phyloP scores from a whole-genome alignment of 1,140 invertebrate species.

The Telenomus remus region DNA sequence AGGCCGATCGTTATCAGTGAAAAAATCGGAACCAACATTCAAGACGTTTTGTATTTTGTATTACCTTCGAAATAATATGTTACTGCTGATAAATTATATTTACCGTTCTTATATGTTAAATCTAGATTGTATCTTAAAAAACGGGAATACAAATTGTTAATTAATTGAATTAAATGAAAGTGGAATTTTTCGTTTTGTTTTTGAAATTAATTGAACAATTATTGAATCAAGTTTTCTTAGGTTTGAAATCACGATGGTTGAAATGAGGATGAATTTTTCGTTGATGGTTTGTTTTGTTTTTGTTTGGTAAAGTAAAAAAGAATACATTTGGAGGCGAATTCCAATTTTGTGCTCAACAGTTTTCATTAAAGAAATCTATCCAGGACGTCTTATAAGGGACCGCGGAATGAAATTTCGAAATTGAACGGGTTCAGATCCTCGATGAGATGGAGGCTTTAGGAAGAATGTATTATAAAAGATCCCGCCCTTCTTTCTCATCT shows the following conservation, averaged over 20 bases:
- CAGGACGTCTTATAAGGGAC: conserved; percentile 9
- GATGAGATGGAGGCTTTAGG: conserved; percentile 23
- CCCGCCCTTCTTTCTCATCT: conserved; percentile 50
- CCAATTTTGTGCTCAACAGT: conserved; percentile 35
- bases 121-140: not conserved
- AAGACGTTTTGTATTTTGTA: conserved; percentile 21
- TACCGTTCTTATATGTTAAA: conserved; percentile 15
- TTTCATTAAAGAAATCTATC: conserved; percentile 30
- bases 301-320: conserved; percentile 5
- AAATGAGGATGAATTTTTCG: too few species aligned
- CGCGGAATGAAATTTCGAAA: conserved; percentile 34
- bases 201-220: too few species aligned
- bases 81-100: conserved; percentile 29
- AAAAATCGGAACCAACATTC: conserved; percentile 21
- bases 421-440: conserved; percentile 14
- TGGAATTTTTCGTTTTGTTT: not conserved
- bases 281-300: not conserved
- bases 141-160: too few species aligned
- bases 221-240: too few species aligned
- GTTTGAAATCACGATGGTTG: too few species aligned
- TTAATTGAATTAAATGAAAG: not conserved
- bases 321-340: conserved; percentile 13
- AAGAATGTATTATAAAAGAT: conserved; percentile 50
- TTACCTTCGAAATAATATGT: conserved; percentile 14
- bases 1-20: conserved; percentile 24